These are phyloP conservation scores for Pheosia gnoma DNA, from an alignment of 2,888 invertebrate species.

Conservation along the genomic window DNA sequence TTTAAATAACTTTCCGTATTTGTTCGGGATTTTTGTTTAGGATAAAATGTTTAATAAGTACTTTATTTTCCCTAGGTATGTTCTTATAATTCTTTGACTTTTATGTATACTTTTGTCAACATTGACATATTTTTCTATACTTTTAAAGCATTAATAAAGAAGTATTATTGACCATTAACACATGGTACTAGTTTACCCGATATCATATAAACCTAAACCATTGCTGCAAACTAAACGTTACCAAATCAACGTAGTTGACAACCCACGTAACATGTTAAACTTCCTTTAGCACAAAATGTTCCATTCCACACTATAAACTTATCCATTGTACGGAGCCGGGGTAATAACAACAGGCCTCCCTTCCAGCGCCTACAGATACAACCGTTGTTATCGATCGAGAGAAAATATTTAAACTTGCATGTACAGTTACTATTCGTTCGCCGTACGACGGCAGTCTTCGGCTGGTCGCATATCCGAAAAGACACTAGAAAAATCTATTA, in stretches of 20 bases:
- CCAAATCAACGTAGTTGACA: background rate
- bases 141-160: too few relatives aligned
- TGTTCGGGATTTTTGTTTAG: too few relatives aligned
- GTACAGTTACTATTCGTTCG: background rate
- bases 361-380: background rate
- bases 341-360: background rate
- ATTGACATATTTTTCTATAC: too few relatives aligned
- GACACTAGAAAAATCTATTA: too few relatives aligned
- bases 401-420: background rate
- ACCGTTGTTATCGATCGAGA: background rate
- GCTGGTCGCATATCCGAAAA: too few relatives aligned
- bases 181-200: background rate
- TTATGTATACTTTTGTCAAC: too few relatives aligned
- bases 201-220: background rate
- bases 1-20: background rate
- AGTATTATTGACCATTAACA: too few relatives aligned
- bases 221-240: background rate
- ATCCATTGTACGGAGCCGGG: background rate
- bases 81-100: too few relatives aligned
- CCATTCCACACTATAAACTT: background rate
- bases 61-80: too few relatives aligned
- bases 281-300: background rate
- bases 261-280: background rate
- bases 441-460: background rate
- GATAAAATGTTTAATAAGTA: too few relatives aligned